Base-by-base conservation (phyloP, 2,888 invertebrate genomes). In the Digitonthophagus gazella region DNA sequence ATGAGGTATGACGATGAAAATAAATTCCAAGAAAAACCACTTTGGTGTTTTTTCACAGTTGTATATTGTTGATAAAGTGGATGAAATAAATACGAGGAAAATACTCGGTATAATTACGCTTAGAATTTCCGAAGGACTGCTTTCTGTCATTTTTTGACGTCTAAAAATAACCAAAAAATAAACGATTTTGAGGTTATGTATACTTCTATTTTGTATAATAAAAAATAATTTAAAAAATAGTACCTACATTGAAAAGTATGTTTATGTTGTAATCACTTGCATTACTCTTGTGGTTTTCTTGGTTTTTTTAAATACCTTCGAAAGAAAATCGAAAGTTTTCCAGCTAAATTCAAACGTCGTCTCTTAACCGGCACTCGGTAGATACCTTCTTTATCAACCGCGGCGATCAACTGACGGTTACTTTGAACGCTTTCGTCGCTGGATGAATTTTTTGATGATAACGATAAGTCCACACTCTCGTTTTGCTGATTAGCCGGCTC, bases 1-100 rank as follows among this genome's bases (percentile, higher is more conserved):
- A 61, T 87, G 78, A 5, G 90, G 87, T 11, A 88, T 58, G 1
- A 88, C 82, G 70, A 90, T 85, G 3, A 86, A 72, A 0, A 84
- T 15, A 75, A 88, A 89, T 56, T 72, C 72, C 54, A 69, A 16
- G n/a, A 61, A 61, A 20, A 61, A 18, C 61, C 61, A 61, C 5
- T 19, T n/a, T n/a, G 18, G 61, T 16, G 18, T 14, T 61, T 61
- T 61, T 66, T 69, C 65, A 58, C 67, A 72, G 3, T 72, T 58
- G 64, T 78, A 22, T 64, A 78, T 75, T 67, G 76, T 75, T 20
- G 77, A 75, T 54, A 79, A n/a, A 19, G 78, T 74, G 57, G 78
- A 77, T 19, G 78, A 73, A 57, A 81, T 75, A 66, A 79, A 77
- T 61, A 78, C 76, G 68, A 78, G 76, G 57, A 82, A 78, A 69